Evolutionary conservation across 1,140 invertebrate genomes (phyloP), one percentile per base, ranked within the genome.

Genomic region (Drosophila ficusphila): DNA sequence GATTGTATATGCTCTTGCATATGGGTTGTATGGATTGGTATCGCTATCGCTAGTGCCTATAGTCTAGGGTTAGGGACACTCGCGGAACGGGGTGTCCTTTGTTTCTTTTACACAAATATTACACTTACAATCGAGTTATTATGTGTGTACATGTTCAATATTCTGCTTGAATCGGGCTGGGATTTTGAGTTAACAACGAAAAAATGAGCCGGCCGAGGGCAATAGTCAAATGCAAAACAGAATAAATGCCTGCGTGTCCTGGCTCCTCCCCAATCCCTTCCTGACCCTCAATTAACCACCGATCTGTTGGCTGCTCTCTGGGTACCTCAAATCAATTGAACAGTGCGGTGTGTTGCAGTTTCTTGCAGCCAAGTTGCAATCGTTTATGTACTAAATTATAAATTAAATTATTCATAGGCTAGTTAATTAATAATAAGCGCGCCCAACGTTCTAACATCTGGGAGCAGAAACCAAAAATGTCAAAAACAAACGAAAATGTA

Each of bases 21-120:
- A n/a, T n/a, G n/a, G n/a, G n/a, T n/a, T 69, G 46, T 46, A 62
- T 58, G 53, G 44, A 65, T 67, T 65, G 19, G 65, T 46, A 41
- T 74, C 18, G 27, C 69, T 85, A 72, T 64, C 57, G 48, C 64
- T 88, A 88, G 39, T 75, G n/a, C 49, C 51, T 78, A 42, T 12
- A 78, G 33, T 57, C 77, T 88, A 82, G 46, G 65, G 70, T 81
- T 76, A 78, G 74, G 78, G 82, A 88, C 83, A 88, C 64, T 60
- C 52, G 48, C 47, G 46, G 49, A 46, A 56, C 44, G 48, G 48
- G 64, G 56, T 82, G 82, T 88, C 82, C 77, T 74, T 85, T 72
- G 65, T 83, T 82, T 81, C 56, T 76, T 73, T 56, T 70, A 33
- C 64, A 77, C 68, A 61, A 71, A 38, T 58, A 71, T 72, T 73